phyloP scores from a whole-genome alignment of 2,113 vertebrate genomes.

The Leptobrachium ailaonicum region DNA sequence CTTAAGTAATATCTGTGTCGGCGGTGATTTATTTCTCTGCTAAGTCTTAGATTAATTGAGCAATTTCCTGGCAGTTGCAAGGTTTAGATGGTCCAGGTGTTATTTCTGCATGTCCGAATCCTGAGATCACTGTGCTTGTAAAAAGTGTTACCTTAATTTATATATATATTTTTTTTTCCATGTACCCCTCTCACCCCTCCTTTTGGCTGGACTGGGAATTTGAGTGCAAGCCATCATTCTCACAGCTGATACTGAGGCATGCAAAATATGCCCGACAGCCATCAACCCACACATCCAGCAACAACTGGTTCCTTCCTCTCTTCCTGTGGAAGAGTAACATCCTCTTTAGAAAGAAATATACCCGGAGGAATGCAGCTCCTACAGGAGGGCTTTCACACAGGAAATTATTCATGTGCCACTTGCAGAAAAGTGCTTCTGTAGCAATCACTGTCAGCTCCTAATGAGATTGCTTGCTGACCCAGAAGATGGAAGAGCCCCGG shows the following conservation, averaged over 20 bases:
- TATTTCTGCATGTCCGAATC: conserved; percentile 60
- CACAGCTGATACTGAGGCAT: conserved; percentile 71
- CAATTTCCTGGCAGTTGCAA: conserved; percentile 55
- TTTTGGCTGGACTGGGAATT: conserved; percentile 53
- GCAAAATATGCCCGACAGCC: conserved; percentile 67
- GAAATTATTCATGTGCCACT: conserved; percentile 65
- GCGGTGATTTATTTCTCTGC: conserved; percentile 37
- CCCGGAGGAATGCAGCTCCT: conserved; percentile 70
- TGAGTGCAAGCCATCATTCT: conserved; percentile 57
- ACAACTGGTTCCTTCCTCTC: conserved; percentile 77
- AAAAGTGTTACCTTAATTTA: conserved; percentile 48
- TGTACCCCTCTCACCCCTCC: conserved; percentile 22
- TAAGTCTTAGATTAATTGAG: conserved; percentile 55
- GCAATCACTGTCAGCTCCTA: conserved; percentile 58
- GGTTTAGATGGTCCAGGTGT: conserved; percentile 58
- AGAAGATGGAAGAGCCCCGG: conserved; percentile 36
- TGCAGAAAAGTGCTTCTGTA: conserved; percentile 65
- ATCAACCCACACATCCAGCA: conserved; percentile 68
- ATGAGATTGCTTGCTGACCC: conserved; percentile 67
- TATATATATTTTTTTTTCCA: conserved; percentile 15
- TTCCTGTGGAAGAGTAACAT: conserved; percentile 78
- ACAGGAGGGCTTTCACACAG: conserved; percentile 72
- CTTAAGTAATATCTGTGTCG: conserved; percentile 50
- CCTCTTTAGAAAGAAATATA: conserved; percentile 66
- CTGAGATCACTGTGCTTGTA: conserved; percentile 54